Base-by-base conservation (phyloP, 1,140 invertebrate species). In the Macrostomum lignano region DNA sequence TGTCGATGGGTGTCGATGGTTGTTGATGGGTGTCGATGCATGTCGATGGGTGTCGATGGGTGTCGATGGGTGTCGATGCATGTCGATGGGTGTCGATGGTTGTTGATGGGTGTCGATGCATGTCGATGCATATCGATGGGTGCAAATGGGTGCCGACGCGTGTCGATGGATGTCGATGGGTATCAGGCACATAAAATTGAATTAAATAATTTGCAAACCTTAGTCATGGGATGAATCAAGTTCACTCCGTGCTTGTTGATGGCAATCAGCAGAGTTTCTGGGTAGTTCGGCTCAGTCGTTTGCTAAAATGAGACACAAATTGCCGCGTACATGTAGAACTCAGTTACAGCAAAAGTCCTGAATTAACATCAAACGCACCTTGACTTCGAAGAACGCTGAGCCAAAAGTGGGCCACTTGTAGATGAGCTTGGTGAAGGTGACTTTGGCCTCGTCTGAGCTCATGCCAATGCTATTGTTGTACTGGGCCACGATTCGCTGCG, bases 221-320 rank as follows among this genome's bases (percentile, higher is more conserved):
- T 28, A 7, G 26, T 28, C 17, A 15, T 28, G 7, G 26, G 15
- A 28, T 28, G 26, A 9, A 96, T 96, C 22, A 98, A 64, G 55
- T 81, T 91, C 30, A 96, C 82, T 33, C 91, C 88, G 49, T 91
- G 79, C 52, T 94, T 93, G 54, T 96, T 98, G 45, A 98, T 96
- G 36, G 91, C 88, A 45, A 98, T 86, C 11, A 96, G 62, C 30
- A 98, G 55, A 51, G 81, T 68, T 57, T 96, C 84, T 6, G 88
- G 84, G 58, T 84, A 93, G 53, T 78, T 88, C 10, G 82, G 76
- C 52, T 94, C 84, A 1, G 84, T 91, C 15, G 79, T 82, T 58
- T 70, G 86, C 60, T 65, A 46, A 15, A 51, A 46, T 32, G 36
- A 34, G 25, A 32, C 26, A 38, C 39, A 31, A 37, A 3, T 24